Conservation (phyloP, 2,113 vertebrate species). For the Spea bombifrons region DNA sequence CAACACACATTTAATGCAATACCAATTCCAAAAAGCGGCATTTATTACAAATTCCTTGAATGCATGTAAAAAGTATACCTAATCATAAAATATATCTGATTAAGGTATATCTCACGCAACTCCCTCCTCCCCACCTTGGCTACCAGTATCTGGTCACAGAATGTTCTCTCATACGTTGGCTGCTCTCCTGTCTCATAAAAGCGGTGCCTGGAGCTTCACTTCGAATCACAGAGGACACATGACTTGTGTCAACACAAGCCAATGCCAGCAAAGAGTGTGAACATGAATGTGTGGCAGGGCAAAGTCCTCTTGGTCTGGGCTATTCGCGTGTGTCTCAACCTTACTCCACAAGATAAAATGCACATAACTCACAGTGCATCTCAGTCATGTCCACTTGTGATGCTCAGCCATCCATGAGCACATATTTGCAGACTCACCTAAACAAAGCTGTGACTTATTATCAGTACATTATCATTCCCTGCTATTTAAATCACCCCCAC, state of each 20-base stretch:
- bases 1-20: too few relatives aligned
- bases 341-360: neutral
- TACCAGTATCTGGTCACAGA: neutral
- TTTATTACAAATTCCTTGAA: too few relatives aligned
- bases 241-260: slow-evolving; percentile 8
- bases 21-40: too few relatives aligned
- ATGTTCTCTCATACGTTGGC: slow-evolving; percentile 12
- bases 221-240: slow-evolving; percentile 5
- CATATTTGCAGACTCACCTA: neutral
- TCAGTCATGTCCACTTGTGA: neutral
- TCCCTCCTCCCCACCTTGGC: neutral
- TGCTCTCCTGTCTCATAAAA: neutral
- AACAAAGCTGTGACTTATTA: neutral
- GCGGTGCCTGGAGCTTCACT: neutral
- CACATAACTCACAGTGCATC: neutral
- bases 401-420: neutral
- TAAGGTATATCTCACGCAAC: neutral
- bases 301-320: neutral
- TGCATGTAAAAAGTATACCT: too few relatives aligned
- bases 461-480: too few relatives aligned
- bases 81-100: too few relatives aligned
- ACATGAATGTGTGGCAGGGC: slow-evolving; percentile 8
- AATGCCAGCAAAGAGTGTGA: slow-evolving; percentile 1
- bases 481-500: too few relatives aligned
- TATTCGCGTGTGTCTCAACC: neutral